A percentile compares a stretch with the other conserved stretches of the same genome.
Conservation (phyloP, 2,113 vertebrate species). For the Phyllostomus hastatus region DNA sequence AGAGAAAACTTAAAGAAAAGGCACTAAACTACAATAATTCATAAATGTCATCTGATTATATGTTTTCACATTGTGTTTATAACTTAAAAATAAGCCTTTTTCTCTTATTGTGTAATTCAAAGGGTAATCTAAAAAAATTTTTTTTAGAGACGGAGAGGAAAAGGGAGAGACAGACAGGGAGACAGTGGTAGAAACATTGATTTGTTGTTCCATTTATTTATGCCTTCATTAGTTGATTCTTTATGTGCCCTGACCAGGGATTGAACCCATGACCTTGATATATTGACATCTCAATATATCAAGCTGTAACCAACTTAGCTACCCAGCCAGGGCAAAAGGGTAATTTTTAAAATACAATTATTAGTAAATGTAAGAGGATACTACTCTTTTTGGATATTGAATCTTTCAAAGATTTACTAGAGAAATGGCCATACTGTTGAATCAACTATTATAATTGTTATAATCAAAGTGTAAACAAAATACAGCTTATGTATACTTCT, state of each 20-base stretch:
- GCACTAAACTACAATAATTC: background rate
- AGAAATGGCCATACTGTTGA: background rate
- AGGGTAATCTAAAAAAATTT: no score
- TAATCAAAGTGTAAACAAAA: conserved; percentile 18
- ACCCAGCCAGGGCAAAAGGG: no score
- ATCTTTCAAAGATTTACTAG: background rate
- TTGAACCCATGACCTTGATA: no score
- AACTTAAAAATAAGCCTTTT: background rate
- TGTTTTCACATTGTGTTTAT: background rate
- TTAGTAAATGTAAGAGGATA: background rate
- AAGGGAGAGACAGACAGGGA: no score
- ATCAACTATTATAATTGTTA: background rate
- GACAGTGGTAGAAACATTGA: no score
- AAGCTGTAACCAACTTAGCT: no score
- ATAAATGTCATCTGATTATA: background rate
- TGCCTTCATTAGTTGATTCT: no score
- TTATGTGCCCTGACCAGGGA: no score
- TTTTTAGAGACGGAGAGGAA: no score
- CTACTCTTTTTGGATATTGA: background rate
- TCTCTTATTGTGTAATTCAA: background rate
- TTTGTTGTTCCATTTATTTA: no score
- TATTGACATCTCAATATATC: no score
- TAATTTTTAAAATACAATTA: conserved; percentile 6
- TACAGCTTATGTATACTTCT: background rate
- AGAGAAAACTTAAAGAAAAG: background rate